phyloP scores from a whole-genome alignment of 2,888 invertebrate species.

The Leucania comma region DNA sequence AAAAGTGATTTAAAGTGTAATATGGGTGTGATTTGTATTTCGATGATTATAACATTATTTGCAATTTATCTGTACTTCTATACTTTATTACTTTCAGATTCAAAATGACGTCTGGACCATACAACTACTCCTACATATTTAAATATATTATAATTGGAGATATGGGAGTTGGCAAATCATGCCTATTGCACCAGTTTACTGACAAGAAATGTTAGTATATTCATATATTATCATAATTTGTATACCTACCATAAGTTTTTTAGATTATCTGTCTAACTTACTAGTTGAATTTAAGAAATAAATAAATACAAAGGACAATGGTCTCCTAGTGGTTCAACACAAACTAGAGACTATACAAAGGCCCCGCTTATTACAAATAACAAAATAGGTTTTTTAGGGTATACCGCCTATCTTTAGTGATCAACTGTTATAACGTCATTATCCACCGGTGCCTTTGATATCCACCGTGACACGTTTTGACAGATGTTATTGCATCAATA shows the following conservation, averaged over 20 bases:
- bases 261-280: too few species aligned
- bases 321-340: neutral
- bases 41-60: neutral
- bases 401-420: neutral
- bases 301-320: constrained; percentile 1
- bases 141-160: constrained; percentile 99
- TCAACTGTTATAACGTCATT: too few species aligned
- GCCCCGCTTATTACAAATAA: neutral
- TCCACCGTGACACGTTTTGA: too few species aligned
- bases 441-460: too few species aligned
- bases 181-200: constrained; percentile 99
- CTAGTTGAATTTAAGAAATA: too few species aligned
- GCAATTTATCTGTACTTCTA: constrained; percentile 12
- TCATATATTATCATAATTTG: neutral
- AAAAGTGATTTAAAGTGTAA: neutral
- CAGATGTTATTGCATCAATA: too few species aligned
- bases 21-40: neutral
- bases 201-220: constrained; percentile 99
- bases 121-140: constrained; percentile 99
- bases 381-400: neutral
- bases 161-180: constrained; percentile 99
- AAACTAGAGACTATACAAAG: neutral
- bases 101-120: constrained; percentile 98
- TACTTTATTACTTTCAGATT: constrained; percentile 63
- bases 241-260: too few species aligned